Conservation (phyloP, 2,888 invertebrate species). For the Eueremaeus valkanovi region DNA sequence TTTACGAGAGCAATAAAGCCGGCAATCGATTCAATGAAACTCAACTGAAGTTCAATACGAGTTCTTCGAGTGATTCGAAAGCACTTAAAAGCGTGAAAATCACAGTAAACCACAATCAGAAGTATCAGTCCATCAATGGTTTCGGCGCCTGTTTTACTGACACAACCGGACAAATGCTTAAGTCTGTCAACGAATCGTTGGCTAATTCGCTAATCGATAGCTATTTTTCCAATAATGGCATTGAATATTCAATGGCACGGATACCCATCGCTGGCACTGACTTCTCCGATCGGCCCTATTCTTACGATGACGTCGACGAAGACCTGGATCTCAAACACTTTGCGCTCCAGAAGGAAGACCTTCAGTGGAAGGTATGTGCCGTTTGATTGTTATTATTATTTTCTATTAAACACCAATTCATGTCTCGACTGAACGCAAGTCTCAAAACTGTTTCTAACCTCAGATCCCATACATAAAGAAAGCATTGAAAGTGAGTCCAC, state of each 20-base stretch:
- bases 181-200: slow-evolving; percentile 58
- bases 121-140: slow-evolving; percentile 68
- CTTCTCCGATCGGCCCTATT: slow-evolving; percentile 75
- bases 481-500: slow-evolving; percentile 47
- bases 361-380: slow-evolving; percentile 62
- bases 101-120: slow-evolving; percentile 44
- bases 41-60: not conserved
- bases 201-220: slow-evolving; percentile 59
- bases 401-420: too few species aligned
- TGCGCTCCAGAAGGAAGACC: slow-evolving; percentile 65
- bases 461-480: slow-evolving; percentile 54
- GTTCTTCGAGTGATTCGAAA: too few species aligned
- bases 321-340: slow-evolving; percentile 61
- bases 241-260: slow-evolving; percentile 72
- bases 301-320: slow-evolving; percentile 65
- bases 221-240: slow-evolving; percentile 57
- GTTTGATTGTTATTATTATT: too few species aligned
- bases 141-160: slow-evolving; percentile 84
- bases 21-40: slow-evolving; percentile 60
- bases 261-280: slow-evolving; percentile 81
- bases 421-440: too few species aligned
- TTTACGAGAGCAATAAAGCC: slow-evolving; percentile 61
- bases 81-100: slow-evolving; percentile 6
- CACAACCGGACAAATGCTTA: slow-evolving; percentile 65
- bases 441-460: too few species aligned